Percentiles rank a stretch among this genome's conserved stretches.
Evolutionary conservation across 2,797 vertebrate genomes (phyloP).

Genomic region (Hafferia zeledoni): DNA sequence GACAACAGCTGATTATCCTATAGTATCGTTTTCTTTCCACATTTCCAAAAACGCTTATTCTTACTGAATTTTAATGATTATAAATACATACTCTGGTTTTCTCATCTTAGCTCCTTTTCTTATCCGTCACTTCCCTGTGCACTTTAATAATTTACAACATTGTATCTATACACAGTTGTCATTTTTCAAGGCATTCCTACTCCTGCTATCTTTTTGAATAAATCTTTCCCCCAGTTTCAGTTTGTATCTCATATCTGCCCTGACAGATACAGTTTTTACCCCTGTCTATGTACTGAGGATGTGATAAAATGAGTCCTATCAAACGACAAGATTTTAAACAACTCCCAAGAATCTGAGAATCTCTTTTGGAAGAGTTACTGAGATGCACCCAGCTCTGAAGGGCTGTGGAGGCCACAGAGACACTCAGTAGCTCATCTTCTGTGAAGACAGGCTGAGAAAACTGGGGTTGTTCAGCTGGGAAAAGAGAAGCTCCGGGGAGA

Average conservation of each 20-base stretch:
- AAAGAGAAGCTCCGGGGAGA: not conserved
- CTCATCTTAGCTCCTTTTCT: not conserved
- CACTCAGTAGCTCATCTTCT: not conserved
- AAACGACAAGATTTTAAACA: not conserved
- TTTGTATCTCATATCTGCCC: not conserved
- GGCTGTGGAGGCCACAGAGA: not conserved
- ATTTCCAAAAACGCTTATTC: not conserved
- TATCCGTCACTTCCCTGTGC: not conserved
- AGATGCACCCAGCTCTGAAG: not conserved
- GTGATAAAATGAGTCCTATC: not conserved
- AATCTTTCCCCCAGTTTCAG: not conserved
- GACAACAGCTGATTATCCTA: not conserved
- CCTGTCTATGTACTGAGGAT: not conserved
- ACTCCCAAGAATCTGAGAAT: not conserved
- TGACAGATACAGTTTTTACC: not conserved
- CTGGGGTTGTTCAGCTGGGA: not conserved
- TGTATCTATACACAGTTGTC: not conserved
- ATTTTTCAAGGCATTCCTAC: not conserved
- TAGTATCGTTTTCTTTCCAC: not conserved
- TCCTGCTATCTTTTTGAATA: not conserved
- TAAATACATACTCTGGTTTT: not conserved
- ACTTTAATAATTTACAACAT: not conserved
- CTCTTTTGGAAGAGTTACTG: not conserved
- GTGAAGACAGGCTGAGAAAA: not conserved
- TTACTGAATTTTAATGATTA: not conserved